Evolutionary conservation across 2,113 vertebrate genomes (phyloP), one percentile per base, ranked within the genome.

Genomic region (Anoplopoma fimbria): DNA sequence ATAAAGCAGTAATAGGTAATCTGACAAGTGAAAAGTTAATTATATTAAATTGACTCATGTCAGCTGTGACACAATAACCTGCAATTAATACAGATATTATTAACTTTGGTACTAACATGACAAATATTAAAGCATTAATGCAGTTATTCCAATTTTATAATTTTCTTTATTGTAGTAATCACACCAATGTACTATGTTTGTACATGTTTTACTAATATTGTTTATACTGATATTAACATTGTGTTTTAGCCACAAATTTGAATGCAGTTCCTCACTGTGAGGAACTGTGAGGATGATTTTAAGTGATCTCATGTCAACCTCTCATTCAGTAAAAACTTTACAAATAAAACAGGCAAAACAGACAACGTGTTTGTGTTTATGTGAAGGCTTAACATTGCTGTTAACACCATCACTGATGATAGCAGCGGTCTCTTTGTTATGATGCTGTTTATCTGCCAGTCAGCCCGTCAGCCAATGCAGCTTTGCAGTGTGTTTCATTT

Each of bases 301-400:
- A 49, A 75, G 27, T 15, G 58, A 27, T 34, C 29, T 33, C 13
- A 58, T 36, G 9, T 65, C 49, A 34, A 34, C 6, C 31, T 12
- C n/a, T 57, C 34, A 12, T 76, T 7, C 1, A 2, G 34, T 17
- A 10, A 57, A 65, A 23, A 40, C 23, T 15, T 42, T 19, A 0
- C 14, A 36, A 77, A 77, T 77, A 77, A 68, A 77, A n/a, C 25
- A 57, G 6, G 4, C 49, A 17, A 68, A 34, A 42, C 36, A 7
- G 25, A 57, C 4, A 6, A 2, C 12, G 25, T 33, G 17, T 55
- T 67, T 57, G 19, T 57, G 8, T 38, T 57, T 42, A 15, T 67
- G 21, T 65, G 12, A 64, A 27, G 9, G 5, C 2, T 42, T 36
- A 36, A 42, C 6, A n/a, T n/a, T n/a, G 49, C 10, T 73, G 51